Evolutionary conservation across 2,113 vertebrate species (phyloP).

Genomic region (Gnathonemus echidnorhynchus): DNA sequence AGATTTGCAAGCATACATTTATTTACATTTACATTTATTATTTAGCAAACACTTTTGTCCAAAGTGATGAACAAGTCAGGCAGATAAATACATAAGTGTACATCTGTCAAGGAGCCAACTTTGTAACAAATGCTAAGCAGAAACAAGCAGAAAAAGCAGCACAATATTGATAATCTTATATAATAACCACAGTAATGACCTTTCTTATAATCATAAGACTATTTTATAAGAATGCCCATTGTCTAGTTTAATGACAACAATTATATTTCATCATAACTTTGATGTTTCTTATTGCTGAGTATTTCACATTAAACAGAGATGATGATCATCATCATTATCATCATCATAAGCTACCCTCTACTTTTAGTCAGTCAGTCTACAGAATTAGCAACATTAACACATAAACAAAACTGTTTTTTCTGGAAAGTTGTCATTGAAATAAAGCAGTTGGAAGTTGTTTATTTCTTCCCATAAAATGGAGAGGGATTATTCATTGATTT

Average conservation of each 20-base stretch:
- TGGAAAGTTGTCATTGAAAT: not conserved
- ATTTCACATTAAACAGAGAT: not conserved
- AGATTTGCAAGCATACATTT: not conserved
- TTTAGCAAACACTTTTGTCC: not conserved
- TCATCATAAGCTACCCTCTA: not conserved
- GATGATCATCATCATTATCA: not conserved
- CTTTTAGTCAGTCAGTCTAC: not conserved
- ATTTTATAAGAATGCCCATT: not conserved
- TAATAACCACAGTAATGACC: not conserved
- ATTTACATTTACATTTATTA: not conserved
- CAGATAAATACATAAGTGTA: not conserved
- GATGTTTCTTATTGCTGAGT: not conserved
- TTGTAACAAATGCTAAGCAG: not conserved
- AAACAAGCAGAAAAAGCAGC: not conserved
- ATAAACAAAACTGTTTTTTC: not conserved
- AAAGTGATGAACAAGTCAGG: not conserved
- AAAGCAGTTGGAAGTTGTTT: not conserved
- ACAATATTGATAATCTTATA: not conserved
- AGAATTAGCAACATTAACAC: not conserved
- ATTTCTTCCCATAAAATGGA: not conserved
- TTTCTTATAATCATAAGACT: not conserved
- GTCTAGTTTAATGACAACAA: not conserved
- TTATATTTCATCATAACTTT: not conserved
- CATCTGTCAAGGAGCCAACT: not conserved
- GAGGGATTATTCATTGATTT: not conserved